These are phyloP conservation scores for Diadegma fenestrale DNA, from an alignment of 2,888 invertebrate genomes.

Conservation along the genomic window DNA sequence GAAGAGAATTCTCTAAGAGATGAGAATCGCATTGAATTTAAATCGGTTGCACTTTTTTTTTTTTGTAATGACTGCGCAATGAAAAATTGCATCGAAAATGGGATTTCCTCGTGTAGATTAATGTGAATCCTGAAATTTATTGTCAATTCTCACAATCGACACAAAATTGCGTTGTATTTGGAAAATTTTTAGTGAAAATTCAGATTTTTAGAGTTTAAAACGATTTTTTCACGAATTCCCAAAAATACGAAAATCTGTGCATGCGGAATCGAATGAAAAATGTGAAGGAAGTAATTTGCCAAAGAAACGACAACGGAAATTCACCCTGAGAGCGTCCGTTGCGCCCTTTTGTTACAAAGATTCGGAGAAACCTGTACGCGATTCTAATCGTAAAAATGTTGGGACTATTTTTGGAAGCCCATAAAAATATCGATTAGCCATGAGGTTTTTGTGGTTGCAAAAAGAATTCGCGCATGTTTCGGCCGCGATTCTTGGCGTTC, in stretches of 20 bases:
- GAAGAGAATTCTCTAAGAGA: background rate
- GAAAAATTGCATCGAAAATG: background rate
- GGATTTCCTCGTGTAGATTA: background rate
- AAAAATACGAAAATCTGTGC: no score
- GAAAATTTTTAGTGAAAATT: background rate
- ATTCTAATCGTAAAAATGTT: conserved; percentile 34
- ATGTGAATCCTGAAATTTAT: background rate
- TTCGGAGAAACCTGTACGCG: conserved; percentile 13
- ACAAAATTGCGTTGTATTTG: background rate
- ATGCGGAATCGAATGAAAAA: no score
- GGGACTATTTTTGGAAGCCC: conserved; percentile 18
- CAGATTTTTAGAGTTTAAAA: no score
- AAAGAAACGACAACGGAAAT: background rate
- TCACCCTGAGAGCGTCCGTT: background rate
- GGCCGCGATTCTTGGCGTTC: conserved; percentile 15
- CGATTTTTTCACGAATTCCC: no score
- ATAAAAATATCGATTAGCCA: conserved; percentile 57
- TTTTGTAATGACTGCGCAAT: background rate
- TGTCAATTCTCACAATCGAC: background rate
- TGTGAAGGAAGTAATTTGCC: background rate
- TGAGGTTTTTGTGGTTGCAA: conserved; percentile 28
- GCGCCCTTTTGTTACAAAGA: background rate
- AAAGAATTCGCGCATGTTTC: conserved; percentile 29
- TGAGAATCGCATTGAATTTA: background rate
- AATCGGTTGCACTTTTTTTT: background rate